These are phyloP conservation scores for Vespertilio murinus DNA, from an alignment of 2,797 vertebrate species.

Conservation along the genomic window DNA sequence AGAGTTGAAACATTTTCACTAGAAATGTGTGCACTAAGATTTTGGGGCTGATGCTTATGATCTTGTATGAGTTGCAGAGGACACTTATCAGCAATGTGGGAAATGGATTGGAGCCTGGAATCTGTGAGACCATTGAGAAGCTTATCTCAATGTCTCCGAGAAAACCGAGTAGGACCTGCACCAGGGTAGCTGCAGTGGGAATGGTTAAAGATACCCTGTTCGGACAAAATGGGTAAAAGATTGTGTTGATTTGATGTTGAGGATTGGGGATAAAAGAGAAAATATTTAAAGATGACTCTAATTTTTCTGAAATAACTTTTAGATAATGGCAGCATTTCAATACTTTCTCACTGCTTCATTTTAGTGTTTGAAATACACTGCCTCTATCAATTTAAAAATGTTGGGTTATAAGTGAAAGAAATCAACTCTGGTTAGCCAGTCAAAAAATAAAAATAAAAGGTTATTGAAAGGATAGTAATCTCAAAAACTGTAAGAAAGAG, in stretches of 20 bases:
- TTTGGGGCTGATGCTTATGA: not conserved
- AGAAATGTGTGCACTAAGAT: not conserved
- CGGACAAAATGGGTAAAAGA: not conserved
- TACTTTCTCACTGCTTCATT: not conserved
- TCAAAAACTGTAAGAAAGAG: not conserved
- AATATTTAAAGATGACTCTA: not conserved
- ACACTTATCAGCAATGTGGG: not conserved
- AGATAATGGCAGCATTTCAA: conserved; percentile 11
- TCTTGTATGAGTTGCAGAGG: not conserved
- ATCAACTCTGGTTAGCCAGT: not conserved
- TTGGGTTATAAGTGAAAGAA: not conserved
- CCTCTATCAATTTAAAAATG: not conserved
- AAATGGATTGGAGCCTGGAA: not conserved
- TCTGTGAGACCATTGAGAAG: not conserved
- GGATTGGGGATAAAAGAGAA: not conserved
- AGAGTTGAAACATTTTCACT: not conserved
- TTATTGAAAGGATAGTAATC: not conserved
- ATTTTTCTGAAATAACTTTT: conserved; percentile 39
- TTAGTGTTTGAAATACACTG: conserved; percentile 25
- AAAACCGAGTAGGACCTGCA: not conserved
- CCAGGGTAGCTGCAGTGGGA: not conserved
- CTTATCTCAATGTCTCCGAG: not conserved
- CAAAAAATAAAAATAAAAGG: not conserved
- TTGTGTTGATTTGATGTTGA: not conserved
- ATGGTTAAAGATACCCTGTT: not conserved